Evolutionary conservation across 2,113 vertebrate genomes (phyloP), one percentile per base, ranked within the genome.

Genomic region (Ornithorhynchus anatinus): DNA sequence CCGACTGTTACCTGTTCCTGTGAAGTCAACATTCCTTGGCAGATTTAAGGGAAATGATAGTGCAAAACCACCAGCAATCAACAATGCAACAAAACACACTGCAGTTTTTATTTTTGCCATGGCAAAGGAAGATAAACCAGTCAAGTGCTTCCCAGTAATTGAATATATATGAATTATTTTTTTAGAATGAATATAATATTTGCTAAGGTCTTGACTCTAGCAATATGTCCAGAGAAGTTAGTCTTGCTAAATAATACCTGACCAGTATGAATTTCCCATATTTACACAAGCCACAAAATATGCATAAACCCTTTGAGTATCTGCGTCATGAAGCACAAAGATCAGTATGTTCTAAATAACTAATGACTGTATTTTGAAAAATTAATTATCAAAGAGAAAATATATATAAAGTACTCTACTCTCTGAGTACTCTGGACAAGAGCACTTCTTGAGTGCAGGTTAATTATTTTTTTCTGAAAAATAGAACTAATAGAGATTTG

Each of bases 241-340:
- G 13, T 48, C 43, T 64, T 77, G 29, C 66, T 43, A 67, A 72
- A 75, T 8, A 20, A 75, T 67, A 84, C 75, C 19, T 12, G 58
- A 10, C 56, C 62, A n/a, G 72, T 48, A 77, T 54, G 45, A 29
- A 56, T 38, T 78, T 64, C 39, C 32, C 36, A 39, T 73, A 66
- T 78, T 78, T 69, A 68, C 2, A 27, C 1, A 52, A 67, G 48
- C 19, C 8, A 13, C 14, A 10, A 40, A 27, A 29, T 60, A 62
- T 14, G 36, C 52, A 23, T 33, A 1, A 10, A 23, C 12, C 2
- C 22, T 37, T 61, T 69, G 29, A 60, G 39, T 69, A 48, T 7
- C 45, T 64, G 5, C 32, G 27, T 62, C 17, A 62, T 0, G 2
- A 69, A 29, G 36, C 20, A 44, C 66, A 27, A 8, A 79, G 33